Percentiles rank a stretch among this genome's conserved stretches.
phyloP scores from a whole-genome alignment of 2,797 vertebrate species.

The Pseudopleuronectes americanus region DNA sequence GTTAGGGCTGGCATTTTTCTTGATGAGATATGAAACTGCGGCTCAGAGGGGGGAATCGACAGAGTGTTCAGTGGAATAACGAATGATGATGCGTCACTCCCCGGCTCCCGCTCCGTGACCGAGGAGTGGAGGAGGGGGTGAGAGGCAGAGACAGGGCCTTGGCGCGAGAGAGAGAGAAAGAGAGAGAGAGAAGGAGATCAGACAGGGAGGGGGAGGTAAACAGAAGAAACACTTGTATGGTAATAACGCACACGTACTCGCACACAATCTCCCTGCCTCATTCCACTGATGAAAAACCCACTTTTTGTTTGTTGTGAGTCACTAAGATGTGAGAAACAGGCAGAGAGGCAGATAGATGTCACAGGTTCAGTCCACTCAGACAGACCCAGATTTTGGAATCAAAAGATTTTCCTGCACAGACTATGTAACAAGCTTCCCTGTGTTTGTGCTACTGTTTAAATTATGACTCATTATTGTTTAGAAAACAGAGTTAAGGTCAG shows the following conservation, averaged over 20 bases:
- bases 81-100: conserved; percentile 76
- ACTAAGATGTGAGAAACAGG: neutral
- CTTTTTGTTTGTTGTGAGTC: neutral
- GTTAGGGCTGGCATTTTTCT: conserved; percentile 75
- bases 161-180: conserved; percentile 17
- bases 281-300: neutral
- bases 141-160: neutral
- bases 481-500: neutral
- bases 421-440: neutral
- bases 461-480: no score
- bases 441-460: no score
- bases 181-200: conserved; percentile 21
- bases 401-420: neutral
- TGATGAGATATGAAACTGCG: conserved; percentile 80
- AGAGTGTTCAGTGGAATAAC: conserved; percentile 81
- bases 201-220: conserved; percentile 33
- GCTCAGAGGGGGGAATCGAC: conserved; percentile 75
- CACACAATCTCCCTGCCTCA: neutral
- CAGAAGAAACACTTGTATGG: conserved; percentile 23
- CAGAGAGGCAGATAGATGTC: neutral
- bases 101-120: conserved; percentile 70
- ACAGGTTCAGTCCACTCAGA: neutral
- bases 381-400: neutral
- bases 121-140: conserved; percentile 17
- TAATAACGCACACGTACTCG: conserved; percentile 31